Percentiles rank a stretch among this genome's conserved stretches.
Evolutionary conservation across 2,113 vertebrate genomes (phyloP).

Genomic region (Abramis brama): DNA sequence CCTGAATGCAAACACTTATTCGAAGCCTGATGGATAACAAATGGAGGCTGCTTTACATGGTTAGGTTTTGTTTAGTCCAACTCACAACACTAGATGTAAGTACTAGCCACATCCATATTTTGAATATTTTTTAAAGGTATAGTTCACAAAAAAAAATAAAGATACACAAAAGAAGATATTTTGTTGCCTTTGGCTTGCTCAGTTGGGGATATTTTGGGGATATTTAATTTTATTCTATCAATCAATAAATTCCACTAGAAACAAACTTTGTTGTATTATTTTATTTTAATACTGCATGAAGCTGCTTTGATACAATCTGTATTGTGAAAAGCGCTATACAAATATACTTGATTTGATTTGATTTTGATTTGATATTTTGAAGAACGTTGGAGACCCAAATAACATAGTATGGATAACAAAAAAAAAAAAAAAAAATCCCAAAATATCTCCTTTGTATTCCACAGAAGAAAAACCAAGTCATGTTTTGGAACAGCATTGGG

Average conservation of each 20-base stretch:
- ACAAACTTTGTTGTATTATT: too few species aligned
- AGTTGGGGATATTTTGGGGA: too few species aligned
- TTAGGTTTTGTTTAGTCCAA: slow-evolving; percentile 2
- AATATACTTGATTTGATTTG: too few species aligned
- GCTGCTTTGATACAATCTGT: too few species aligned
- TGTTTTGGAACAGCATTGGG: background rate
- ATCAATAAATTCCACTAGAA: too few species aligned
- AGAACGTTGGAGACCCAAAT: background rate
- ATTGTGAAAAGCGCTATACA: too few species aligned
- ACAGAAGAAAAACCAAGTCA: background rate
- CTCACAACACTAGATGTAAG: background rate
- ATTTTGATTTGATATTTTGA: background rate
- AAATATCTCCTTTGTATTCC: background rate
- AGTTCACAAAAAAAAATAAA: background rate
- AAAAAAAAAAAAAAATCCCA: background rate
- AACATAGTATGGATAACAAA: background rate
- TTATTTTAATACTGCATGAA: too few species aligned
- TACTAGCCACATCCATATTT: background rate
- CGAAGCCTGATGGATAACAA: background rate
- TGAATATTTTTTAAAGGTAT: background rate
- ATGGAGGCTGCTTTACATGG: background rate
- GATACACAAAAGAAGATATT: background rate
- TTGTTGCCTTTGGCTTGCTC: too few species aligned
- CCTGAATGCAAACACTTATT: slow-evolving; percentile 37
- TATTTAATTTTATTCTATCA: too few species aligned